Evolutionary conservation across 2,888 invertebrate species (phyloP).

Genomic region (Argynnis bischoffii): DNA sequence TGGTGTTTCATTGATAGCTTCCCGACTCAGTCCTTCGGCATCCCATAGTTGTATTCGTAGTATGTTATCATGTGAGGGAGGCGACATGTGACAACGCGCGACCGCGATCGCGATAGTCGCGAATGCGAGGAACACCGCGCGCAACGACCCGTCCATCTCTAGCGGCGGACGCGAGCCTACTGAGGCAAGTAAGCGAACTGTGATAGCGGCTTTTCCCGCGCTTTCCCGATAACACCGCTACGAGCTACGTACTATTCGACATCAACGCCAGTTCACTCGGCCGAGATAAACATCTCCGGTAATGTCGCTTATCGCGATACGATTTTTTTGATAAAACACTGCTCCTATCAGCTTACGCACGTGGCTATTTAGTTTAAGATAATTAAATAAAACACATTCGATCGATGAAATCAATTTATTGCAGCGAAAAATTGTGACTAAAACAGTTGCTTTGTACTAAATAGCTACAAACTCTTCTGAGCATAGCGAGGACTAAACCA

Average conservation of each 20-base stretch:
- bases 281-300: constrained; percentile 48
- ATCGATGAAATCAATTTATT: constrained; percentile 31
- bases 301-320: constrained; percentile 58
- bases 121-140: constrained; percentile 62
- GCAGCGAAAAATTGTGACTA: constrained; percentile 28
- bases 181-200: constrained; percentile 52
- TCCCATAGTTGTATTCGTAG: constrained; percentile 77
- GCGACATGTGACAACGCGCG: constrained; percentile 64
- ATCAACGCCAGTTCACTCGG: constrained; percentile 50
- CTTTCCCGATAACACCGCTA: constrained; percentile 73
- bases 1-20: constrained; percentile 55
- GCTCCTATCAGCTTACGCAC: constrained; percentile 32
- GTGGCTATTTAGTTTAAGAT: constrained; percentile 17
- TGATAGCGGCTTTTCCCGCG: constrained; percentile 71
- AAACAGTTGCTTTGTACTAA: constrained; percentile 33
- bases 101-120: constrained; percentile 65
- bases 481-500: constrained; percentile 17
- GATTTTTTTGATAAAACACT: constrained; percentile 62
- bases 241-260: constrained; percentile 55
- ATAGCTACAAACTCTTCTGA: constrained; percentile 24
- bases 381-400: constrained; percentile 24
- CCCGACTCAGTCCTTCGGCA: constrained; percentile 71
- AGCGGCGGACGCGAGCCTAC: constrained; percentile 74
- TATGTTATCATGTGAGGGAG: constrained; percentile 75
- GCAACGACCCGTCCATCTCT: constrained; percentile 69